A percentile compares a stretch with the other conserved stretches of the same genome.
Conservation (phyloP, 2,888 invertebrate species). For the Lasioglossum pauxillum region DNA sequence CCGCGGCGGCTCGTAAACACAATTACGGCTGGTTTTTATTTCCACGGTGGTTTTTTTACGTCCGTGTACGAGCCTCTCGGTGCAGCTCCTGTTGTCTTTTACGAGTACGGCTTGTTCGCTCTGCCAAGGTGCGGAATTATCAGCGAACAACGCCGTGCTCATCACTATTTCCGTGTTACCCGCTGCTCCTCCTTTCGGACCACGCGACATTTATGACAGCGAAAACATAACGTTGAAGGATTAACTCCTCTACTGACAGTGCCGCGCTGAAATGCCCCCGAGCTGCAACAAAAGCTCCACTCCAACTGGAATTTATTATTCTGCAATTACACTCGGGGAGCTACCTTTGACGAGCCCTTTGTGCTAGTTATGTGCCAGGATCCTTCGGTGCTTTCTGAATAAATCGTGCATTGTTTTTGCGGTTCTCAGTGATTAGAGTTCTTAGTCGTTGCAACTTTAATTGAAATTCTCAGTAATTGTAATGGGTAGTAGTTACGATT, state of each 20-base stretch:
- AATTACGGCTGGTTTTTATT: constrained; percentile 76
- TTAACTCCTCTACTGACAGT: neutral
- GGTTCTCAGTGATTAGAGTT: neutral
- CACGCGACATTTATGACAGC: constrained; percentile 12
- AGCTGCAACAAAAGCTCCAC: neutral
- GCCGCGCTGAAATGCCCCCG: neutral
- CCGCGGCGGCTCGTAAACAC: constrained; percentile 75
- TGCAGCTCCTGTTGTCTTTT: constrained; percentile 74
- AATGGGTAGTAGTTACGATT: accelerated
- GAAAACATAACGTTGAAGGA: neutral
- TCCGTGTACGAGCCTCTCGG: constrained; percentile 50
- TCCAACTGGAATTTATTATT: neutral
- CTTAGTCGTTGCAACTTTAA: neutral
- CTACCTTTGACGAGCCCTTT: neutral
- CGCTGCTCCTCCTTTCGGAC: neutral
- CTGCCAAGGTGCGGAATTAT: constrained; percentile 70
- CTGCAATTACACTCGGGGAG: neutral
- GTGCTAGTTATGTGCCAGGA: neutral
- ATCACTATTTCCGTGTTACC: neutral
- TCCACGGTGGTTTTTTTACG: constrained; percentile 54
- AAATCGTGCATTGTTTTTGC: neutral
- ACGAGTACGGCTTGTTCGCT: constrained; percentile 72
- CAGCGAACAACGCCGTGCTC: constrained; percentile 34
- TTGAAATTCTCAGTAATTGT: no score
- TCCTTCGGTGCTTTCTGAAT: neutral